Evolutionary conservation across 2,888 invertebrate genomes (phyloP), one percentile per base, ranked within the genome.

Genomic region (Tachystola acroxantha): DNA sequence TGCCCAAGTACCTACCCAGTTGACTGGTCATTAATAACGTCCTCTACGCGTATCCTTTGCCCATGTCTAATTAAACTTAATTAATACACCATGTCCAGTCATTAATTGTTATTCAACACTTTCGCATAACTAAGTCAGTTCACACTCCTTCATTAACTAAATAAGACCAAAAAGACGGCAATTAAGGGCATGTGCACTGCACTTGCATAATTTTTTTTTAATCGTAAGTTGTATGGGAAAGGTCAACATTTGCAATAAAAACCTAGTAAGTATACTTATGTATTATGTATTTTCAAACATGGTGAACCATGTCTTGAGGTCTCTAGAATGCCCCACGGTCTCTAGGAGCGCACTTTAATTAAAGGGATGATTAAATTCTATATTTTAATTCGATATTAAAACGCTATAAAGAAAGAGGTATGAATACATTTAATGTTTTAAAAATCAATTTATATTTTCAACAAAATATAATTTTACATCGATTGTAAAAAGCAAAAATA

Each of bases 1-100:
- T 45, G 41, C 47, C 43, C 41, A 50, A 42, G 48, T 50, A 49
- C 43, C 43, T 6, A n/a, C n/a, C n/a, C 37, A 36, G 34, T 41
- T 49, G 53, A 53, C 54, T 47, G 44, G 19, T 37, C 43, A 36
- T 50, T 50, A 56, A 53, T 52, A 53, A 48, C 37, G 37, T 41
- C 36, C 36, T 16, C 6, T 16, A 16, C 16, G 16, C 6, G 3
- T 16, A 16, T 37, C 5, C 20, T 10, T 36, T 29, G 32, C 34
- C 34, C 38, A 32, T 33, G 32, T 37, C 39, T 26, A 35, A 38
- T 34, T 37, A 37, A 39, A 37, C 34, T 37, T 41, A 46, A 37
- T 46, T 39, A 37, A 41, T 41, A 34, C 28, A 27, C 36, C 34
- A 37, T 41, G 43, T 36, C 12, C 16, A 37, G 40, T 37, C 41